These are phyloP conservation scores for Corticium candelabrum DNA, from an alignment of 37 sponge, comb jelly and placozoan genomes.

Conservation along the genomic window DNA sequence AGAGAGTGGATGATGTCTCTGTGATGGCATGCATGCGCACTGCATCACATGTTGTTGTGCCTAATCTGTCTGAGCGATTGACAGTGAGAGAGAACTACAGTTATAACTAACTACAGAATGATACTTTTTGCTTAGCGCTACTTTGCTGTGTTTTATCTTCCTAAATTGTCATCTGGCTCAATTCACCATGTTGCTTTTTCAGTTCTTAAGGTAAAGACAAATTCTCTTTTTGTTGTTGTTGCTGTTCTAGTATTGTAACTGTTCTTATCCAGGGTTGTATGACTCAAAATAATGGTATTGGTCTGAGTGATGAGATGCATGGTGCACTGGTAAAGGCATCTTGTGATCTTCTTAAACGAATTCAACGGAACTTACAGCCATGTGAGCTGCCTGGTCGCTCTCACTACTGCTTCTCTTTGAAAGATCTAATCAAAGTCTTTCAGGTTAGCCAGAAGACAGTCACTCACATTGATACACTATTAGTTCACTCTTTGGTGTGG, in stretches of 20 bases:
- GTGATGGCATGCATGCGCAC: constrained; percentile 24
- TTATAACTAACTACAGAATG: not conserved
- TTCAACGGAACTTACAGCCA: not conserved
- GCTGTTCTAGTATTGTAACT: not conserved
- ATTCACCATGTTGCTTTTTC: not conserved
- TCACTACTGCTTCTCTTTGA: not conserved
- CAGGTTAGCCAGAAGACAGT: no score
- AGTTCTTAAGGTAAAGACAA: constrained; percentile 16
- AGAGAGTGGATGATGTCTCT: constrained; percentile 55
- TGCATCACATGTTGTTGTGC: constrained; percentile 1
- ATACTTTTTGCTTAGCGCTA: constrained; percentile 31
- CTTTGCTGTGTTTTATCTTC: constrained; percentile 41
- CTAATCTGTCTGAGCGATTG: not conserved
- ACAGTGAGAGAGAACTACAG: not conserved
- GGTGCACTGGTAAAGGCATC: not conserved
- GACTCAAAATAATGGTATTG: not conserved
- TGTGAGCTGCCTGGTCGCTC: not conserved
- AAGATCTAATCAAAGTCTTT: not conserved
- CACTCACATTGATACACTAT: no score
- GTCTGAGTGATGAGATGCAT: not conserved
- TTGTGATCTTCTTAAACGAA: not conserved
- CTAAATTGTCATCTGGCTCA: not conserved
- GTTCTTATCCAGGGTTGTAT: not conserved
- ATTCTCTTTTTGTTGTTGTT: not conserved
- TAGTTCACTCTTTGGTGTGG: no score